Base-by-base conservation (phyloP, 2,797 vertebrate species). In the Myripristis jacobus region DNA sequence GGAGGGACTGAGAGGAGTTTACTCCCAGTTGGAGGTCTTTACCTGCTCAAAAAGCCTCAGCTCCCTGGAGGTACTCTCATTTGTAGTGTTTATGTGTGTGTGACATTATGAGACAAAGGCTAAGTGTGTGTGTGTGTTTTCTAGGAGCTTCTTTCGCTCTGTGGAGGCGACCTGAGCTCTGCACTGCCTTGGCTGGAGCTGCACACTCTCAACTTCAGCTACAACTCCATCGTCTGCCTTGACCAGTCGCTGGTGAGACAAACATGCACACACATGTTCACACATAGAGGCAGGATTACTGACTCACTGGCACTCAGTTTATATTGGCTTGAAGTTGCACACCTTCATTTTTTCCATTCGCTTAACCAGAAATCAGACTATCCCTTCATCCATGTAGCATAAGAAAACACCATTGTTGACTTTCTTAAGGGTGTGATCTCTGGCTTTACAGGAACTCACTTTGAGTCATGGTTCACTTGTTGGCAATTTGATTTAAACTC, bases 151-250 rank as follows among this genome's bases (percentile, higher is more conserved):
- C 94, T 99, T 29, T 97, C 97, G 24, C 92, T 96, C 24, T 98
- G 98, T 9, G 98, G 97, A 13, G 98, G 97, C 0, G 98, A 99
- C 88, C 93, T 97, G 75, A 98, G 96, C 87, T 96, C 95, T 55
- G 98, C 97, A 3, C 92, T 99, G 66, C 96, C 98, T 0, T 99
- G 98, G 98, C 84, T 98, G 79, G 96, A 98, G 59, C 81, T 99
- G 77, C 96, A 97, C 83, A 96, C 95, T 2, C 94, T 98, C 22
- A 95, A 98, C 91, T 99, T 99, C 86, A 97, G 98, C 93, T 96
- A 96, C 88, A 99, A 99, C 77, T 92, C 89, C 0, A 94, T 99
- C 64, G 89, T 91, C 43, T 88, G 90, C 84, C 94, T 99, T 50
- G 98, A 99, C 78, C 92, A 95, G 85, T 99, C 98, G 12, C 79